A percentile compares a stretch with the other conserved stretches of the same genome.
Evolutionary conservation across 2,797 vertebrate species (phyloP).

Genomic region (Peromyscus nudipes): DNA sequence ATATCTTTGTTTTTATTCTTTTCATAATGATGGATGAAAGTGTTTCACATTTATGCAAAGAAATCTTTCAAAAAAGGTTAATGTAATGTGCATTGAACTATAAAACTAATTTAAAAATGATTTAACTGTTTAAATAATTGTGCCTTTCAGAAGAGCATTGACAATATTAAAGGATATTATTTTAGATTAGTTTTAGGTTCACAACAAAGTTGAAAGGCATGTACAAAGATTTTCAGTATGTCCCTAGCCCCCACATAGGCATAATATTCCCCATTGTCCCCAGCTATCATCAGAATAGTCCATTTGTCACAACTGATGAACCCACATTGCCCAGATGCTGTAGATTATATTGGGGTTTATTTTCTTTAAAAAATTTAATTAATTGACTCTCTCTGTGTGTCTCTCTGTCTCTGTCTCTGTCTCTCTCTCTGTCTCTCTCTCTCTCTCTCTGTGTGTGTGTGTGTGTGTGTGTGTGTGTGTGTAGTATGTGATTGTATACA

Average conservation of each 20-base stretch:
- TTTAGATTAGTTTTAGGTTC: not conserved
- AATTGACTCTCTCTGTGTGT: not conserved
- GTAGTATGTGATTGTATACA: not conserved
- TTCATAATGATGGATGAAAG: constrained; percentile 13
- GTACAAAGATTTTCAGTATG: not conserved
- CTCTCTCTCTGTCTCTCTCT: not conserved
- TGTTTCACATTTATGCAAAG: constrained; percentile 19
- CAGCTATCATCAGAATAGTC: not conserved
- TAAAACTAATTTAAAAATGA: constrained; percentile 40
- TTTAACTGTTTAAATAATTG: constrained; percentile 1
- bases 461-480: not conserved
- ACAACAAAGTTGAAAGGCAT: not conserved
- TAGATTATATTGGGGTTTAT: not conserved
- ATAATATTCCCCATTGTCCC: not conserved
- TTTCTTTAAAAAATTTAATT: not conserved
- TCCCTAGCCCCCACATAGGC: rapidly evolving
- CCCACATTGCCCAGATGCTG: not conserved
- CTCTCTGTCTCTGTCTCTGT: not conserved
- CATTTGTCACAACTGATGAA: not conserved
- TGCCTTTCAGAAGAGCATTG: not conserved
- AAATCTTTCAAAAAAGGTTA: constrained; percentile 45
- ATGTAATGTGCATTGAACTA: not conserved
- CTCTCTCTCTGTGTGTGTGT: not conserved
- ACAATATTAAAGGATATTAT: not conserved
- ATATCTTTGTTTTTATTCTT: not conserved